Conservation (phyloP, 1,140 invertebrate species). For the Brachionus asplanchnoidis region DNA sequence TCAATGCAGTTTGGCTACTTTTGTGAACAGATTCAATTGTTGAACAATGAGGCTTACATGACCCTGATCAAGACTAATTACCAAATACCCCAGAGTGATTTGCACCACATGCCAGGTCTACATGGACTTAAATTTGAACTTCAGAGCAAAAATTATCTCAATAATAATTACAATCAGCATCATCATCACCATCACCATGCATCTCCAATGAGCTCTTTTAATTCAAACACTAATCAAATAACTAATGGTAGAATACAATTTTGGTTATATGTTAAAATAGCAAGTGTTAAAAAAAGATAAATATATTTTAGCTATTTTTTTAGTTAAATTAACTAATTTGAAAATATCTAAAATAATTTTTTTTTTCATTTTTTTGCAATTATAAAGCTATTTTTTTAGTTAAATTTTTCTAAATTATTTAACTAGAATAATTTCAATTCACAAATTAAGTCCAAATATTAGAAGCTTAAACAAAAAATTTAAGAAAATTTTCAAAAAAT, state of each 20-base stretch:
- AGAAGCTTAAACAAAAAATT: too few species aligned
- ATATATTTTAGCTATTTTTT: too few species aligned
- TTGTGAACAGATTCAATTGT: constrained; percentile 17
- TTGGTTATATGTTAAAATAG: background rate
- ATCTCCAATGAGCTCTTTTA: background rate
- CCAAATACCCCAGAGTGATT: background rate
- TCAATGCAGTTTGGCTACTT: constrained; percentile 26
- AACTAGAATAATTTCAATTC: too few species aligned
- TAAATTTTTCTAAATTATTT: too few species aligned
- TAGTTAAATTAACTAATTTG: too few species aligned
- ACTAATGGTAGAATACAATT: background rate
- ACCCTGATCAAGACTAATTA: constrained; percentile 34
- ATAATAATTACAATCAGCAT: background rate
- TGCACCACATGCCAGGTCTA: background rate
- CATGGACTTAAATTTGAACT: background rate
- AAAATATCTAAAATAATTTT: too few species aligned
- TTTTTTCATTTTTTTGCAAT: too few species aligned
- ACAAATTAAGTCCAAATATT: too few species aligned
- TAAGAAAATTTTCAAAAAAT: too few species aligned
- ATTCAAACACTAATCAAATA: background rate
- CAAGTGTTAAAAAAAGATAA: too few species aligned
- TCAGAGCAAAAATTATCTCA: background rate
- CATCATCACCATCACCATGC: background rate
- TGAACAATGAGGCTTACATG: constrained; percentile 14
- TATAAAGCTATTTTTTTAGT: too few species aligned